A percentile compares a stretch with the other conserved stretches of the same genome.
These are phyloP conservation scores for Drosophila nasuta DNA, from an alignment of 1,140 invertebrate genomes.

Conservation along the genomic window DNA sequence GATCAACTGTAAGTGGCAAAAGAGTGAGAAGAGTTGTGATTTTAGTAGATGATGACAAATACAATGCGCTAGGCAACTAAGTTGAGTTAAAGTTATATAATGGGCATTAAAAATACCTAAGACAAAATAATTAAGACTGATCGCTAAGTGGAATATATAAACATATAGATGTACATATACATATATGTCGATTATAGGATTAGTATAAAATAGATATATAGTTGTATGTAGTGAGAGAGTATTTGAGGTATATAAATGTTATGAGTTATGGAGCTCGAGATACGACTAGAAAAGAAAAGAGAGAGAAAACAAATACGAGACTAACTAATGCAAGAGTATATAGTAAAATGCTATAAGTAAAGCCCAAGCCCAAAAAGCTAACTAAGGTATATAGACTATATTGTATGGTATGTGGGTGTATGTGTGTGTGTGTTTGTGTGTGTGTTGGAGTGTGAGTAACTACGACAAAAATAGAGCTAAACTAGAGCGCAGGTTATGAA, in stretches of 20 bases:
- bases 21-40: constrained; percentile 50
- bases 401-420: background rate
- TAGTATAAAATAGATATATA: constrained; percentile 9
- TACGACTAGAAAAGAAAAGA: constrained; percentile 41
- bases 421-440: constrained; percentile 12
- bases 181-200: constrained; percentile 29
- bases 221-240: constrained; percentile 34
- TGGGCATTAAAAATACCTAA: constrained; percentile 60
- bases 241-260: constrained; percentile 11
- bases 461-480: constrained; percentile 41
- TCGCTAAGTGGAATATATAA: constrained; percentile 41
- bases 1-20: constrained; percentile 90
- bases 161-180: constrained; percentile 43
- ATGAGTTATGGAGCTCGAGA: background rate
- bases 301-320: constrained; percentile 22
- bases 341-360: background rate
- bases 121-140: constrained; percentile 70
- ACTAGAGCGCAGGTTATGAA: constrained; percentile 70
- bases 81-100: constrained; percentile 41
- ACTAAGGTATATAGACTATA: constrained; percentile 28
- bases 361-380: constrained; percentile 43
- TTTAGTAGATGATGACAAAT: constrained; percentile 43
- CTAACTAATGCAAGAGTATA: constrained; percentile 6
- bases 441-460: constrained; percentile 8
- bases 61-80: constrained; percentile 46